A percentile compares a stretch with the other conserved stretches of the same genome.
Evolutionary conservation across 2,113 vertebrate species (phyloP).

Genomic region (Petrocephalus microphthalmus): DNA sequence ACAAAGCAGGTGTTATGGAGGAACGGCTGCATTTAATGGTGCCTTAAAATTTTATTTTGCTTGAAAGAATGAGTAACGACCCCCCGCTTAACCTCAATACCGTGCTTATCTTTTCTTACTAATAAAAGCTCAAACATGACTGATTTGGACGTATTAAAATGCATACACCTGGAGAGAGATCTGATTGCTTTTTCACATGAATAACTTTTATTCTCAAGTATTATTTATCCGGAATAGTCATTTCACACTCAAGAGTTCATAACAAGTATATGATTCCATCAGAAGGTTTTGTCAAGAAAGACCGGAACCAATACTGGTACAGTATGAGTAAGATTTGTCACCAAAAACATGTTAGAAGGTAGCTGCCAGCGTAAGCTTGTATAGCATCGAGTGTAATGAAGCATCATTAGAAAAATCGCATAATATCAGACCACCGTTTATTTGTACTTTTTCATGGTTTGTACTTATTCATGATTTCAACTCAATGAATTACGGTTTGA

Average conservation of each 20-base stretch:
- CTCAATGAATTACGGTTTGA: background rate
- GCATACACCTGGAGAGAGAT: background rate
- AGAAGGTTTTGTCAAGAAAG: background rate
- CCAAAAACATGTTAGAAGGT: background rate
- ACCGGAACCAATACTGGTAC: background rate
- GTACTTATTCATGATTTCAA: background rate
- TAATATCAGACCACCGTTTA: background rate
- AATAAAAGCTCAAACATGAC: background rate
- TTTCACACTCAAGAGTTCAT: background rate
- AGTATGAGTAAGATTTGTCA: background rate
- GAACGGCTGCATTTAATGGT: background rate
- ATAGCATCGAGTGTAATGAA: background rate
- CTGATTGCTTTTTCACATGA: constrained; percentile 9
- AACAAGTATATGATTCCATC: background rate
- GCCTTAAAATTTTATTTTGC: background rate
- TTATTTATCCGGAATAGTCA: background rate
- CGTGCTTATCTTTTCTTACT: background rate
- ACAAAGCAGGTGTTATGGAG: background rate
- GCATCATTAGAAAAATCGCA: background rate
- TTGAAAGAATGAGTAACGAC: background rate
- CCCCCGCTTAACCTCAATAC: background rate
- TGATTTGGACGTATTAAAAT: constrained; percentile 3
- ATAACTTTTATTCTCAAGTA: background rate
- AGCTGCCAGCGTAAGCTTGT: background rate
- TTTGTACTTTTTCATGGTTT: background rate